Percentiles rank a stretch among this genome's conserved stretches.
phyloP scores from a whole-genome alignment of 2,113 vertebrate species.

The Bos indicus region DNA sequence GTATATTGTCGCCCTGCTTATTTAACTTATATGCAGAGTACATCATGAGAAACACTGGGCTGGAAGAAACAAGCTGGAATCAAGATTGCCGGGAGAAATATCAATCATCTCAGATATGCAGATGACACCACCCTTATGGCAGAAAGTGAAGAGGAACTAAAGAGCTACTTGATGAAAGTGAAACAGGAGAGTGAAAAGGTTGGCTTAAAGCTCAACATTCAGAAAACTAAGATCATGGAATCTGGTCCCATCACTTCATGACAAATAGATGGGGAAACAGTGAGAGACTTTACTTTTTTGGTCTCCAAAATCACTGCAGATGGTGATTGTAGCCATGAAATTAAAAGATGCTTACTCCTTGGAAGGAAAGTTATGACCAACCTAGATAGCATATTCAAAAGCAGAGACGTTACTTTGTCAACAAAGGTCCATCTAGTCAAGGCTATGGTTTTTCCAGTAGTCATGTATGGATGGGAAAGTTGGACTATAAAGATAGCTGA shows the following conservation, averaged over 20 bases:
- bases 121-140: background rate
- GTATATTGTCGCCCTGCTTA: background rate
- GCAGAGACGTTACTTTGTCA: background rate
- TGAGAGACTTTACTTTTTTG: fast-evolving
- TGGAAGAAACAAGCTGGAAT: background rate
- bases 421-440: fast-evolving
- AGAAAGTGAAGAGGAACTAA: background rate
- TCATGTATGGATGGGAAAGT: fast-evolving
- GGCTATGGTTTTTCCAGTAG: background rate
- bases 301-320: background rate
- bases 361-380: background rate
- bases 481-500: background rate
- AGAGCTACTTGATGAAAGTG: no score
- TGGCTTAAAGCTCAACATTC: background rate
- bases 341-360: background rate
- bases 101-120: background rate
- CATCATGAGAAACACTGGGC: background rate
- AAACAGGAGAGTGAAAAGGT: background rate
- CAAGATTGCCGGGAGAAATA: background rate
- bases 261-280: background rate
- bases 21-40: background rate
- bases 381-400: background rate
- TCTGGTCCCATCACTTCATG: background rate
- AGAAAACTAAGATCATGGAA: background rate
- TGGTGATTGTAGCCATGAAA: background rate